Evolutionary conservation across 1,140 invertebrate genomes (phyloP).

Genomic region (Cryptotermes secundus): DNA sequence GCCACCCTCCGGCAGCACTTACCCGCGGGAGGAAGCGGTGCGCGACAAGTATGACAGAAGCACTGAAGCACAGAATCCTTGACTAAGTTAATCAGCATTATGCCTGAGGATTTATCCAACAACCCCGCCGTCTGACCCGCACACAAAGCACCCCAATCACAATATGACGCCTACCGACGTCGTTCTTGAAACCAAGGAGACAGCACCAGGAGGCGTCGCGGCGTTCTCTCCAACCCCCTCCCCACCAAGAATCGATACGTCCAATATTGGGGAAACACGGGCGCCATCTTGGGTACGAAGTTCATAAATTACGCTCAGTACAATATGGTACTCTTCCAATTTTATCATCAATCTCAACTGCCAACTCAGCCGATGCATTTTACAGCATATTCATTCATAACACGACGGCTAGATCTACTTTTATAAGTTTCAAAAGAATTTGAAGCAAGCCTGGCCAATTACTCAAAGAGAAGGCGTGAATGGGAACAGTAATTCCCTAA

Average conservation of each 20-base stretch:
- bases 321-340: neutral
- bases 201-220: constrained; percentile 4
- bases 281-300: constrained; percentile 18
- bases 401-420: no score
- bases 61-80: constrained; percentile 85
- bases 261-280: neutral
- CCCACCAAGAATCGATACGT: constrained; percentile 16
- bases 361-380: neutral
- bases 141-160: neutral
- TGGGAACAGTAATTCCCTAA: neutral
- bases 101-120: constrained; percentile 42
- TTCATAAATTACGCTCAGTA: neutral
- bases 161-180: neutral
- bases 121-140: neutral
- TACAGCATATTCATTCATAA: no score
- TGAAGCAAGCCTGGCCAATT: no score
- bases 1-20: neutral
- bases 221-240: constrained; percentile 2
- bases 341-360: neutral
- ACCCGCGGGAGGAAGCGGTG: constrained; percentile 59
- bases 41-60: constrained; percentile 86
- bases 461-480: neutral
- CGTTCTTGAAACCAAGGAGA: neutral
- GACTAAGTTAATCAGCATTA: constrained; percentile 80
- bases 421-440: no score